A percentile compares a stretch with the other conserved stretches of the same genome.
These are phyloP conservation scores for Gasteruption jaculator DNA, from an alignment of 2,888 invertebrate genomes.

Conservation along the genomic window DNA sequence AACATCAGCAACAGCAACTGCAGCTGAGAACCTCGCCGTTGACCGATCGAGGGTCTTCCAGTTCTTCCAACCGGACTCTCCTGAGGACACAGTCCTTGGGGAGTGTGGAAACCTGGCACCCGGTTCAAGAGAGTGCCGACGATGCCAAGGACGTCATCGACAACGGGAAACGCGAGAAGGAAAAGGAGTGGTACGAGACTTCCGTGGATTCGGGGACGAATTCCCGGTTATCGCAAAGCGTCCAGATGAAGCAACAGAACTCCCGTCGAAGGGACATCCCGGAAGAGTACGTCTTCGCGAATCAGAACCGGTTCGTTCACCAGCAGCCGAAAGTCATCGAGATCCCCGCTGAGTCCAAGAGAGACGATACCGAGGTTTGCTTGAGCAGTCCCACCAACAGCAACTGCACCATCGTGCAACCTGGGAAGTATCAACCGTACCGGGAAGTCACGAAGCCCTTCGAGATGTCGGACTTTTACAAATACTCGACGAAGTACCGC, in stretches of 20 bases:
- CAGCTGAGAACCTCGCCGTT: too few species aligned
- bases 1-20: too few species aligned
- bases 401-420: slow-evolving; percentile 79
- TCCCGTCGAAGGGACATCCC: slow-evolving; percentile 4
- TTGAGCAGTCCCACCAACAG: too few species aligned
- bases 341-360: slow-evolving; percentile 59
- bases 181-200: slow-evolving; percentile 69
- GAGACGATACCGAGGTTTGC: slow-evolving; percentile 34
- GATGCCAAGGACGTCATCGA: slow-evolving; percentile 31
- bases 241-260: slow-evolving; percentile 10
- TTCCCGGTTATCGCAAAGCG: slow-evolving; percentile 18
- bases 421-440: slow-evolving; percentile 86
- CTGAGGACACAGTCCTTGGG: slow-evolving; percentile 60
- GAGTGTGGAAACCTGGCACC: slow-evolving; percentile 54
- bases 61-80: slow-evolving; percentile 46
- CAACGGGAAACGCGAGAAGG: slow-evolving; percentile 41
- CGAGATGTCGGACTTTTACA: slow-evolving; percentile 97
- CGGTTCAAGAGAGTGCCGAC: slow-evolving; percentile 31
- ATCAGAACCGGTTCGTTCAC: too few species aligned
- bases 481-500: slow-evolving; percentile 91
- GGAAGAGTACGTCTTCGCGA: slow-evolving; percentile 7
- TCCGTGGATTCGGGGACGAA: slow-evolving; percentile 55
- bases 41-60: too few species aligned
- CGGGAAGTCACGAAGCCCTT: slow-evolving; percentile 94
- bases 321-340: slow-evolving; percentile 54